Evolutionary conservation across 2,888 invertebrate species (phyloP).

Genomic region (Caradrina clavipalpis): DNA sequence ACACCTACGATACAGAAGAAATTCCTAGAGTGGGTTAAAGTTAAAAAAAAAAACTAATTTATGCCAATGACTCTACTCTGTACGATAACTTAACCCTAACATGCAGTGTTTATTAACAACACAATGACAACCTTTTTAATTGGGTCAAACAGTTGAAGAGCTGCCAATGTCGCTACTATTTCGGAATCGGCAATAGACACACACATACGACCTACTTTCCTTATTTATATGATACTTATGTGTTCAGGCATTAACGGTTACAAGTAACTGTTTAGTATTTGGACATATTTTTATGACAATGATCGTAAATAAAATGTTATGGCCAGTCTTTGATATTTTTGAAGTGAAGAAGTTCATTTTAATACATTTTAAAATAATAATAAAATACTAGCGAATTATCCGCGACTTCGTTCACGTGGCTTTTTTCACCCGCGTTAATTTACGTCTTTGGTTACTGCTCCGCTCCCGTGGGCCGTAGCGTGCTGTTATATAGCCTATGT

Average conservation of each 20-base stretch:
- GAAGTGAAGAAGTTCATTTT: not conserved
- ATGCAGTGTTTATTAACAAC: constrained; percentile 25
- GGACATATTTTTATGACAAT: constrained; percentile 37
- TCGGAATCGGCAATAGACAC: constrained; percentile 46
- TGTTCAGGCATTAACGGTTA: constrained; percentile 47
- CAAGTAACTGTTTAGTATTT: constrained; percentile 43
- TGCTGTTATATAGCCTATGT: too few species aligned
- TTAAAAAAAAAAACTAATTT: too few species aligned
- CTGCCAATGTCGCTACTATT: constrained; percentile 59
- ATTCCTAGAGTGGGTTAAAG: too few species aligned
- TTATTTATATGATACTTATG: constrained; percentile 40
- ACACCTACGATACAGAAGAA: too few species aligned
- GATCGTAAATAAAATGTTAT: constrained; percentile 22
- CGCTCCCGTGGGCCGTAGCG: too few species aligned
- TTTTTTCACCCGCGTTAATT: too few species aligned
- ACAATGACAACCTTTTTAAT: constrained; percentile 42
- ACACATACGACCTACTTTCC: constrained; percentile 52
- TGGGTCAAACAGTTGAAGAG: constrained; percentile 55
- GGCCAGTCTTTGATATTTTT: not conserved
- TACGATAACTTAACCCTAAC: constrained; percentile 15
- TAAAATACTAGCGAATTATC: too few species aligned
- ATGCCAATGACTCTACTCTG: not conserved
- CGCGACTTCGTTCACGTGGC: too few species aligned
- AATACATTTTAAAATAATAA: not conserved
- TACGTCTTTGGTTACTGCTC: too few species aligned